phyloP scores from a whole-genome alignment of 2,113 vertebrate species.

The Eptesicus fuscus region DNA sequence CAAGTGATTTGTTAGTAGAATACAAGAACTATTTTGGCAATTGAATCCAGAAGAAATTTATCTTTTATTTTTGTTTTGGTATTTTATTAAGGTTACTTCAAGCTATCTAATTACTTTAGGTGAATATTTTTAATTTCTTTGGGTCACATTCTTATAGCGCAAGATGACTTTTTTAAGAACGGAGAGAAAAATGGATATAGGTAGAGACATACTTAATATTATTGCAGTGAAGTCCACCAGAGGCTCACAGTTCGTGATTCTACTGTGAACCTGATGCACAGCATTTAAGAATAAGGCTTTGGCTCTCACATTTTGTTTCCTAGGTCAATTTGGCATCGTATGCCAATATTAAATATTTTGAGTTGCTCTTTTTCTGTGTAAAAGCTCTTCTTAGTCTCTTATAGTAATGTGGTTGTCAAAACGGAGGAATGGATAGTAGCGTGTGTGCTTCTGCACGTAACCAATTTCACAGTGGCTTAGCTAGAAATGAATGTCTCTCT shows the following conservation, averaged over 20 bases:
- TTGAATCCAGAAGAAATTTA: conserved; percentile 13
- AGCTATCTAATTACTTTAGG: background rate
- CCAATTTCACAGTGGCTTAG: background rate
- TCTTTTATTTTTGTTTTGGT: background rate
- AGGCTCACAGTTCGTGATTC: background rate
- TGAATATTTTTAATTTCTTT: conserved; percentile 15
- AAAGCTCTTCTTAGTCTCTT: background rate
- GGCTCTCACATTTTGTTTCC: background rate
- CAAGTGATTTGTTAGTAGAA: background rate
- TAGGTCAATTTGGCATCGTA: background rate
- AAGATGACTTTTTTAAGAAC: background rate
- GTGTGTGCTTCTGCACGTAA: background rate
- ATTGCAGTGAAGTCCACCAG: background rate
- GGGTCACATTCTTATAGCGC: background rate
- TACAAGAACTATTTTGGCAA: background rate
- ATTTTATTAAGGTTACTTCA: conserved; percentile 14
- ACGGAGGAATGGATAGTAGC: background rate
- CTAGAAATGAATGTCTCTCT: background rate
- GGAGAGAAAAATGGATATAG: background rate
- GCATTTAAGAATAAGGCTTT: background rate
- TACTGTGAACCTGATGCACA: background rate
- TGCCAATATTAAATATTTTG: background rate
- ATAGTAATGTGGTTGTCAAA: background rate
- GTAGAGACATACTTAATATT: background rate
- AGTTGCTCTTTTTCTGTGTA: conserved; percentile 17